phyloP scores from a whole-genome alignment of 2,797 vertebrate genomes.

The Helostoma temminkii region DNA sequence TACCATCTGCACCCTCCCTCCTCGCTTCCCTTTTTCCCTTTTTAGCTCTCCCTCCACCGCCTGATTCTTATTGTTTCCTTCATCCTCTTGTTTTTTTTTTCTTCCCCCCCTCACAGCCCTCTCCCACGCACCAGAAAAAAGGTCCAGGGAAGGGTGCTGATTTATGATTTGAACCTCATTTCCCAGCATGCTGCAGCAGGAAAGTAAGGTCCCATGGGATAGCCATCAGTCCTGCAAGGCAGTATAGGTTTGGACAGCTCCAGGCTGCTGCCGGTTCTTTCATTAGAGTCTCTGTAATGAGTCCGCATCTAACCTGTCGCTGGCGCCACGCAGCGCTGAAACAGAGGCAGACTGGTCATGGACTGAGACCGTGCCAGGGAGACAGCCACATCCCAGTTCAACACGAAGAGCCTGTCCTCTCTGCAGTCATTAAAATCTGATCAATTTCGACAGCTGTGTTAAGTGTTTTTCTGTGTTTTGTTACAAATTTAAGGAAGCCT shows the following conservation, averaged over 20 bases:
- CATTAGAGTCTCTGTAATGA: constrained; percentile 70
- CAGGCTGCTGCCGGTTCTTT: constrained; percentile 60
- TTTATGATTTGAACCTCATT: constrained; percentile 62
- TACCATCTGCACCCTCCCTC: constrained; percentile 27
- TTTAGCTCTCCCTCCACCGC: not conserved
- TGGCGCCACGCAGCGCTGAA: constrained; percentile 9
- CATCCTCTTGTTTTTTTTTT: not conserved
- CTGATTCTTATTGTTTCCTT: constrained; percentile 36
- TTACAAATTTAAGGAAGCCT: constrained; percentile 6
- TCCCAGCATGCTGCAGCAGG: constrained; percentile 47
- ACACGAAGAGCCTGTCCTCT: constrained; percentile 7
- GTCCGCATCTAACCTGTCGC: constrained; percentile 58
- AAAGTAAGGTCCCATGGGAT: constrained; percentile 46
- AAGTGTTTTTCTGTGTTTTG: not conserved
- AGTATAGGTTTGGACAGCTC: constrained; percentile 62
- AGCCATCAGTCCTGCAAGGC: constrained; percentile 65
- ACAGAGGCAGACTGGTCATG: constrained; percentile 27
- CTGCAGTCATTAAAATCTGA: constrained; percentile 1
- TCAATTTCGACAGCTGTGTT: not conserved
- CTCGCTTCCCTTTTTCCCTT: constrained; percentile 10
- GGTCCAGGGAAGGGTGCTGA: constrained; percentile 17
- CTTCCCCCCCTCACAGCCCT: constrained; percentile 5
- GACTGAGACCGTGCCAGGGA: constrained; percentile 10
- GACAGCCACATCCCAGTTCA: constrained; percentile 15
- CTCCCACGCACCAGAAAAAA: constrained; percentile 11